Base-by-base conservation (phyloP, 1,140 invertebrate genomes). In the Zaprionus vittiger region DNA sequence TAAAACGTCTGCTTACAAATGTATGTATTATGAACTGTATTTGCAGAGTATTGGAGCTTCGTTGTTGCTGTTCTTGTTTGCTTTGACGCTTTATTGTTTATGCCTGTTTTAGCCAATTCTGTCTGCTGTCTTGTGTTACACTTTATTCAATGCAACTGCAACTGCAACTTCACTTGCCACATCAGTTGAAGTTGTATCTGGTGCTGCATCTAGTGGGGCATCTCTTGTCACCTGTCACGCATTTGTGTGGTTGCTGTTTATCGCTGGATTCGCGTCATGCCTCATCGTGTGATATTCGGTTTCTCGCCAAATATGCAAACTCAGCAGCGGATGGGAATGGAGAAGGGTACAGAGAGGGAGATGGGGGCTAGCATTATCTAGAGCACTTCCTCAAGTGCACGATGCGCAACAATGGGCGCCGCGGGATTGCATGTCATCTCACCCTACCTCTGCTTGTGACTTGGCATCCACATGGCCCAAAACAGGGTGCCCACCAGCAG, bases 361-460 rank as follows among this genome's bases (percentile, higher is more conserved):
- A 20, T 20, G 17, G 41, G 26, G 12, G n/a, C 38, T 34, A 52
- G 26, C 55, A 63, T 56, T 70, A 89, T 81, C 67, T 89, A 81
- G 84, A 79, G 73, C 84, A 89, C 84, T 89, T 89, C 84, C 81
- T 81, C 84, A 68, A 79, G 72, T 75, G 80, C 74, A 69, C 76
- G 83, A 84, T 89, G 74, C 84, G 83, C 83, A 89, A 89, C 83
- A 89, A 84, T 83, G 74, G 79, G 28, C 71, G 78, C 71, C 28
- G 52, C 57, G 73, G 77, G 55, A 86, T 87, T 77, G 83, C 83
- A 87, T 86, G 83, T 79, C 41, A 57, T 65, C 9, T 73, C 26
- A 14, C 41, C n/a, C n/a, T 6, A 15, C 38, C 14, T 6, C 15
- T n/a, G 31, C 20, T 47, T 73, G 72, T 85, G 82, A 85, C 72